Percentiles rank a stretch among this genome's conserved stretches.
These are phyloP conservation scores for Hassar affinis DNA, from an alignment of 2,113 vertebrate genomes.

Conservation along the genomic window DNA sequence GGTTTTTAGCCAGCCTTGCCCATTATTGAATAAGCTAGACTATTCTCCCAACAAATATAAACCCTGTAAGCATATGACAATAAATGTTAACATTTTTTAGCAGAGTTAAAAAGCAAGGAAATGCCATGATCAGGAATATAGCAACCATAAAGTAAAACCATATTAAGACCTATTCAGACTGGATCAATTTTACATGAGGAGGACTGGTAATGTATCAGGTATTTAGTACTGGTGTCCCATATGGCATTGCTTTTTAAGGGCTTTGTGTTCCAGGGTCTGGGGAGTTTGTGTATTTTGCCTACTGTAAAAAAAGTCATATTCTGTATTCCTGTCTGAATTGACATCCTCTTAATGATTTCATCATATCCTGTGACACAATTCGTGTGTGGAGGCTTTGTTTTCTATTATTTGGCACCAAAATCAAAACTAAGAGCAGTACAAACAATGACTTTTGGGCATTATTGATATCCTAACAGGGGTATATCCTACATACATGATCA, in stretches of 20 bases:
- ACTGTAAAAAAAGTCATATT: not conserved
- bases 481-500: not conserved
- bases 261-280: not conserved
- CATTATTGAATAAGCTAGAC: not conserved
- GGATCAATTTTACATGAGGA: not conserved
- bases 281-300: not conserved
- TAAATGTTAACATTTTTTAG: not conserved
- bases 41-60: not conserved
- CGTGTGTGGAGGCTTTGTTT: not conserved
- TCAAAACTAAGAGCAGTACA: no score
- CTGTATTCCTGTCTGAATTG: not conserved
- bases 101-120: not conserved
- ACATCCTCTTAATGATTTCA: not conserved
- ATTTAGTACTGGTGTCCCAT: not conserved
- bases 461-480: not conserved
- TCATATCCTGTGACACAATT: not conserved
- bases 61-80: not conserved
- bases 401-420: not conserved
- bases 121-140: not conserved
- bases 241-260: not conserved
- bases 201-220: not conserved
- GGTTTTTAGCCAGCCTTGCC: not conserved
- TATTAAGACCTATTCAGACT: not conserved
- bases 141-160: not conserved
- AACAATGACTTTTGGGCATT: not conserved